phyloP scores from a whole-genome alignment of 1,140 invertebrate genomes.

The Hypsibius dujardini region DNA sequence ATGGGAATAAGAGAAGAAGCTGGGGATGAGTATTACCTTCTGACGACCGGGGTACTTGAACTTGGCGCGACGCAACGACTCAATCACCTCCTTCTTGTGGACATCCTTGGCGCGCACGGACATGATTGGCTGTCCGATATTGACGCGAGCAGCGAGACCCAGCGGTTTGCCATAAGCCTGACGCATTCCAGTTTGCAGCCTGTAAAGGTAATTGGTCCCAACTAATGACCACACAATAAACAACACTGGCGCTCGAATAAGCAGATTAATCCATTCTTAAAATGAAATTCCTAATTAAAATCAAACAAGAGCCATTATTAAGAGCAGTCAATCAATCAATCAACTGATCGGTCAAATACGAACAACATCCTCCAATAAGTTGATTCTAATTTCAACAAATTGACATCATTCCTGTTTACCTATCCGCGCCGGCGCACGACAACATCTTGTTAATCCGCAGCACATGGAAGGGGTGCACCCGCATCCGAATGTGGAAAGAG shows the following conservation, averaged over 20 bases:
- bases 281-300: too few species aligned
- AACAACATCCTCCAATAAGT: too few species aligned
- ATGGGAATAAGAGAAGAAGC: too few species aligned
- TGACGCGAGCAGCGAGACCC: constrained; percentile 90
- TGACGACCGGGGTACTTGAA: constrained; percentile 99
- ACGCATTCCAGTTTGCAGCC: constrained; percentile 99
- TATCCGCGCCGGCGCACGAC: constrained; percentile 99
- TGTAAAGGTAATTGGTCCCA: constrained; percentile 32
- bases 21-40: constrained; percentile 44
- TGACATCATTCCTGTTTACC: constrained; percentile 40
- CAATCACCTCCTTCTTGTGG: constrained; percentile 80
- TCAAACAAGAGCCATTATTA: too few species aligned
- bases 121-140: constrained; percentile 95
- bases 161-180: constrained; percentile 98
- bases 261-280: too few species aligned
- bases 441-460: constrained; percentile 99
- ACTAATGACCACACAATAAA: not conserved
- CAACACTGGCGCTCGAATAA: too few species aligned
- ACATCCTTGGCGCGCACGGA: constrained; percentile 84
- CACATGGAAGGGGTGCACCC: constrained; percentile 96
- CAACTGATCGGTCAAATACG: too few species aligned
- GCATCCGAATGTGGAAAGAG: constrained; percentile 94
- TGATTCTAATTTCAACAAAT: not conserved
- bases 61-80: constrained; percentile 88
- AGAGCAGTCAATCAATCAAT: too few species aligned